Percentiles rank a stretch among this genome's conserved stretches.
These are phyloP conservation scores for Lampris megalopsis DNA, from an alignment of 2,113 vertebrate genomes.

Conservation along the genomic window DNA sequence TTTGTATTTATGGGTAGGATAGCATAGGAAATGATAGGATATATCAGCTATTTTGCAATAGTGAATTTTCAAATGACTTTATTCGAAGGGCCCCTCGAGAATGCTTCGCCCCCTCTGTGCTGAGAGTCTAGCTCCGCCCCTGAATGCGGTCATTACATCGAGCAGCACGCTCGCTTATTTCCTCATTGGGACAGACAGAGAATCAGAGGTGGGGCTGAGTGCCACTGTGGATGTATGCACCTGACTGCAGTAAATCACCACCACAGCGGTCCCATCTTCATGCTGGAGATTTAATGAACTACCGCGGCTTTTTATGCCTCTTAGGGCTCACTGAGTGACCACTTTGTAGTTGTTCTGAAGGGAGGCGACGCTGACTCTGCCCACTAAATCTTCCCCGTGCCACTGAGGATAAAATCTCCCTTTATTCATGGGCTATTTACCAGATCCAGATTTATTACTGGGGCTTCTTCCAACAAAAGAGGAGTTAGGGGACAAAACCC, in stretches of 20 bases:
- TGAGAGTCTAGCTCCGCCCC: no score
- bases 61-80: no score
- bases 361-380: constrained; percentile 75
- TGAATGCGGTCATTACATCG: constrained; percentile 47
- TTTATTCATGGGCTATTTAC: constrained; percentile 86
- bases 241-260: constrained; percentile 79
- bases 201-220: constrained; percentile 70
- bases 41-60: no score
- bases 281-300: constrained; percentile 83
- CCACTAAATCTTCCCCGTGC: constrained; percentile 82
- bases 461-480: constrained; percentile 77
- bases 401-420: constrained; percentile 81
- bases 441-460: constrained; percentile 83
- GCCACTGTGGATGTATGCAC: constrained; percentile 69
- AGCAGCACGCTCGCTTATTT: constrained; percentile 62
- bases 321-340: constrained; percentile 80
- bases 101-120: no score
- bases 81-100: no score
- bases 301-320: constrained; percentile 79
- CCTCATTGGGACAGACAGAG: constrained; percentile 72
- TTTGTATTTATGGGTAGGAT: no score
- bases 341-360: constrained; percentile 82
- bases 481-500: constrained; percentile 60
- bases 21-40: no score
- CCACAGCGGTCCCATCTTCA: constrained; percentile 74